Conservation (phyloP, 2,113 vertebrate species). For the Phylloscopus trochilus region DNA sequence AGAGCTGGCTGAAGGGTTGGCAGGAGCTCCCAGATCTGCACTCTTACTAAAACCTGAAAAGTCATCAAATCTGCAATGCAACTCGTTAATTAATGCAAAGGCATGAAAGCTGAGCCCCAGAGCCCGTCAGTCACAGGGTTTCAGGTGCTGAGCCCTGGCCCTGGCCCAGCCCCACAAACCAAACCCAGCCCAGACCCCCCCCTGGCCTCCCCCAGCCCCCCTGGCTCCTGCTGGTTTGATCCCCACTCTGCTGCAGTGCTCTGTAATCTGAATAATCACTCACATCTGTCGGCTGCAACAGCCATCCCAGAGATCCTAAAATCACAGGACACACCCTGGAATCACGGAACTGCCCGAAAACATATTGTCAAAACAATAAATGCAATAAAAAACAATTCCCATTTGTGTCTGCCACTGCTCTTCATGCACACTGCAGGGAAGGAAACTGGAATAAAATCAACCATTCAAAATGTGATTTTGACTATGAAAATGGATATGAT, state of each 20-base stretch:
- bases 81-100: neutral
- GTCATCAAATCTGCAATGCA: neutral
- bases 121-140: accelerated
- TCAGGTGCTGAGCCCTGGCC: neutral
- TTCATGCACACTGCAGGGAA: neutral
- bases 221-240: neutral
- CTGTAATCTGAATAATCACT: neutral
- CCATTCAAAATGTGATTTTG: neutral
- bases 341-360: neutral
- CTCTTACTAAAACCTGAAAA: neutral
- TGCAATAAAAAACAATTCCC: neutral
- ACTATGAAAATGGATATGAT: neutral
- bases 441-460: neutral
- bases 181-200: neutral
- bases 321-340: neutral
- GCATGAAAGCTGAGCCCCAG: neutral
- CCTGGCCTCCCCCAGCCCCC: neutral
- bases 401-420: neutral
- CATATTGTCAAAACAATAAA: neutral
- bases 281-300: neutral
- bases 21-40: neutral
- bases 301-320: neutral
- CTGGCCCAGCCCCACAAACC: neutral
- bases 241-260: neutral
- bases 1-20: neutral